These are phyloP conservation scores for Crocuta crocuta DNA, from an alignment of 2,113 vertebrate genomes.

Conservation along the genomic window DNA sequence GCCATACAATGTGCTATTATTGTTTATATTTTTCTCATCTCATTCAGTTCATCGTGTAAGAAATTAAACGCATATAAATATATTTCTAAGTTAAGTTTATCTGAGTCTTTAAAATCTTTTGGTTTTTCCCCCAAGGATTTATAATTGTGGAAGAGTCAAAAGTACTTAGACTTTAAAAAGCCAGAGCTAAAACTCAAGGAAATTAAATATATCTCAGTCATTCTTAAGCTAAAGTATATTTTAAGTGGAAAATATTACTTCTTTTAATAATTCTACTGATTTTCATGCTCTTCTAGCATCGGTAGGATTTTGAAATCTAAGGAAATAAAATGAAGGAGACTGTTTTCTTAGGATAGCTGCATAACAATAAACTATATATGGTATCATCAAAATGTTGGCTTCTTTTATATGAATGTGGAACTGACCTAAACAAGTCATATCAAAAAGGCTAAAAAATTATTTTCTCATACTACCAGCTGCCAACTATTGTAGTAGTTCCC, in stretches of 20 bases:
- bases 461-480: background rate
- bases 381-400: background rate
- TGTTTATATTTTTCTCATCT: background rate
- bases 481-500: background rate
- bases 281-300: background rate
- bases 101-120: background rate
- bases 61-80: background rate
- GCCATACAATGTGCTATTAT: background rate
- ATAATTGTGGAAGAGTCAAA: background rate
- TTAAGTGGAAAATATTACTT: background rate
- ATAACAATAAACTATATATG: background rate
- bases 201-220: background rate
- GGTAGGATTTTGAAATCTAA: background rate
- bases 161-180: constrained; percentile 10
- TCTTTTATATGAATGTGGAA: background rate
- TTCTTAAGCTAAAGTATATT: constrained; percentile 4
- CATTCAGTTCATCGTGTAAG: background rate
- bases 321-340: background rate
- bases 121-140: background rate
- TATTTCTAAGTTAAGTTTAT: background rate
- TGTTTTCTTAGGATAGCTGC: background rate
- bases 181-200: background rate
- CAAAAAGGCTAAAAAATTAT: background rate
- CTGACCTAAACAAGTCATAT: constrained; percentile 16
- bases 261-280: background rate